Conservation (phyloP, 2,113 vertebrate genomes). For the Siniperca chuatsi region DNA sequence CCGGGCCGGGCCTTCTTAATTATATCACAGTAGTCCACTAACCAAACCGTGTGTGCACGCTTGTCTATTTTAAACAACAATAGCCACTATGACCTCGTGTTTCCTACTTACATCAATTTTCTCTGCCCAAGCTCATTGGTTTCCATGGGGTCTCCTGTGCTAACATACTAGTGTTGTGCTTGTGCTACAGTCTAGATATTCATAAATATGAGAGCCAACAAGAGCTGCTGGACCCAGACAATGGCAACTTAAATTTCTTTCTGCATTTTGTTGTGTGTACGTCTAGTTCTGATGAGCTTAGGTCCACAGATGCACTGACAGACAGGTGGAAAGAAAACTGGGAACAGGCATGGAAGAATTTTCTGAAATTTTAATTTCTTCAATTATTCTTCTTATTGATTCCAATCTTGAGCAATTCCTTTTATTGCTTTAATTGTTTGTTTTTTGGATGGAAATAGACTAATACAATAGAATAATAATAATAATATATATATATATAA, state of each 20-base stretch:
- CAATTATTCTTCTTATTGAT: background rate
- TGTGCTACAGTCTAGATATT: slow-evolving; percentile 69
- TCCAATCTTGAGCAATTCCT: background rate
- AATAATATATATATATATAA: no score
- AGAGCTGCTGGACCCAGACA: slow-evolving; percentile 37
- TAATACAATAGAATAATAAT: no score
- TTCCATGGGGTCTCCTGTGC: slow-evolving; percentile 37
- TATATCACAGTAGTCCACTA: slow-evolving; percentile 73
- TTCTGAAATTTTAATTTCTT: background rate
- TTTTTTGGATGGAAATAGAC: background rate
- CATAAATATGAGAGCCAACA: slow-evolving; percentile 57
- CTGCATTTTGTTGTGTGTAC: background rate
- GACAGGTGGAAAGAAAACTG: background rate
- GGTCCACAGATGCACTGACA: background rate
- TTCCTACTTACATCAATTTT: slow-evolving; percentile 49
- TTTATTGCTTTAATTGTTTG: no score
- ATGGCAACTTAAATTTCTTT: background rate
- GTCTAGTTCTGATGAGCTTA: background rate
- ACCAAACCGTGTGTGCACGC: slow-evolving; percentile 44
- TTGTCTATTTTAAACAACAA: slow-evolving; percentile 53
- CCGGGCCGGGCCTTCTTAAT: slow-evolving; percentile 68
- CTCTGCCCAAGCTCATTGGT: slow-evolving; percentile 17
- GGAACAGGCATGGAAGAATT: background rate
- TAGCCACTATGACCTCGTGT: slow-evolving; percentile 13
- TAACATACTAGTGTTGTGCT: slow-evolving; percentile 24